Evolutionary conservation across 2,113 vertebrate species (phyloP).

Genomic region (Cyanistes caeruleus): DNA sequence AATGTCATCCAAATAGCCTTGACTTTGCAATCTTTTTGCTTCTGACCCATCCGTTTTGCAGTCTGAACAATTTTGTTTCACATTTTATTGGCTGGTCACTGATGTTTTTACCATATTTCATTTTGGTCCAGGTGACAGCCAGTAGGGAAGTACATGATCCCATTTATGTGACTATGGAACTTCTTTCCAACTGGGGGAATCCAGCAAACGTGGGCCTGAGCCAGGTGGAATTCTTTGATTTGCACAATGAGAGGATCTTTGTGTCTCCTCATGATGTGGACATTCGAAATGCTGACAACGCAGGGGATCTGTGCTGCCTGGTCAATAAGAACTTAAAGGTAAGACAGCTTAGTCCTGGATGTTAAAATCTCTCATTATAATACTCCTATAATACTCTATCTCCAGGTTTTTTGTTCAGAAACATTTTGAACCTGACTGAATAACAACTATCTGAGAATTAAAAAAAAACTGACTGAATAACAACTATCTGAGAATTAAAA

Average conservation of each 20-base stretch:
- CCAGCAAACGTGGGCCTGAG: conserved; percentile 83
- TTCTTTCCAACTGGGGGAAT: conserved; percentile 94
- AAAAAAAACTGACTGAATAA: not conserved
- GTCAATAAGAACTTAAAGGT: conserved; percentile 86
- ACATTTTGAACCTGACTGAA: not conserved
- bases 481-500: not conserved
- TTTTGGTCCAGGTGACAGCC: not conserved
- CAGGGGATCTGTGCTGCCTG: conserved; percentile 84
- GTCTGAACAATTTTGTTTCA: not conserved
- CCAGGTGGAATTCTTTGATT: conserved; percentile 91
- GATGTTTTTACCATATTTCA: not conserved
- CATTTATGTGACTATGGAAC: conserved; percentile 90
- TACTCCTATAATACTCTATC: not conserved
- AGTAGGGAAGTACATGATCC: conserved; percentile 70
- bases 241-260: conserved; percentile 79
- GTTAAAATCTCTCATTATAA: not conserved
- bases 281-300: conserved; percentile 79
- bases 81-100: not conserved
- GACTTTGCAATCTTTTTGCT: not conserved
- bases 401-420: not conserved
- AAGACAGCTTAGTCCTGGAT: conserved; percentile 28
- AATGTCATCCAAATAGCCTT: not conserved
- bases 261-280: conserved; percentile 92
- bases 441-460: not conserved
- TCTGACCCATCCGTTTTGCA: not conserved